These are phyloP conservation scores for Autographa pulchrina DNA, from an alignment of 2,888 invertebrate genomes.

Conservation along the genomic window DNA sequence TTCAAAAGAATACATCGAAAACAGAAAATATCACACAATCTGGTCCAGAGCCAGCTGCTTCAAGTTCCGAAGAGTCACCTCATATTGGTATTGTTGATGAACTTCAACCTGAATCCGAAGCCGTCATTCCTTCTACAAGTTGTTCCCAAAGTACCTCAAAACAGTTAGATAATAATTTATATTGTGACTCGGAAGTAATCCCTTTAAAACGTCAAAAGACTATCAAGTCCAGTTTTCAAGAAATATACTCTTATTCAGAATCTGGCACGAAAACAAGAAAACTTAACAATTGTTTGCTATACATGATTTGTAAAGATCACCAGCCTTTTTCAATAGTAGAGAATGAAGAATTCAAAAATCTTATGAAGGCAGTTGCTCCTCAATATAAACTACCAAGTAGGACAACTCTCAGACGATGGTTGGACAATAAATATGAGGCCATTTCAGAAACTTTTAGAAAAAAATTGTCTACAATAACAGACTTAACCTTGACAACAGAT, in stretches of 20 bases:
- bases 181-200: not conserved
- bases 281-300: too few species aligned
- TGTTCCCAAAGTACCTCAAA: not conserved
- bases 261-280: too few species aligned
- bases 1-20: not conserved
- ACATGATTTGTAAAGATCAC: not conserved
- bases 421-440: slow-evolving; percentile 64
- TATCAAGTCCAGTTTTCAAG: too few species aligned
- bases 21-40: slow-evolving; percentile 2
- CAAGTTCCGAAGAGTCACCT: not conserved
- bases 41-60: not conserved
- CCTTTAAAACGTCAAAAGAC: too few species aligned
- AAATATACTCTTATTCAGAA: too few species aligned
- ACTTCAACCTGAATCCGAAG: not conserved
- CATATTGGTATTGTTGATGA: not conserved
- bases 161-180: not conserved
- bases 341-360: slow-evolving; percentile 66
- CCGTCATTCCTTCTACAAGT: slow-evolving; percentile 3
- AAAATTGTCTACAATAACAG: slow-evolving; percentile 40
- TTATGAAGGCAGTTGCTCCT: slow-evolving; percentile 62
- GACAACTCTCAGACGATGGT: slow-evolving; percentile 61
- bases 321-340: slow-evolving; percentile 57
- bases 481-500: slow-evolving; percentile 63
- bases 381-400: slow-evolving; percentile 64
- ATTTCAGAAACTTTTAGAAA: slow-evolving; percentile 59